A percentile compares a stretch with the other conserved stretches of the same genome.
These are phyloP conservation scores for Sclerodermus sp. DNA, from an alignment of 2,888 invertebrate species.

Conservation along the genomic window DNA sequence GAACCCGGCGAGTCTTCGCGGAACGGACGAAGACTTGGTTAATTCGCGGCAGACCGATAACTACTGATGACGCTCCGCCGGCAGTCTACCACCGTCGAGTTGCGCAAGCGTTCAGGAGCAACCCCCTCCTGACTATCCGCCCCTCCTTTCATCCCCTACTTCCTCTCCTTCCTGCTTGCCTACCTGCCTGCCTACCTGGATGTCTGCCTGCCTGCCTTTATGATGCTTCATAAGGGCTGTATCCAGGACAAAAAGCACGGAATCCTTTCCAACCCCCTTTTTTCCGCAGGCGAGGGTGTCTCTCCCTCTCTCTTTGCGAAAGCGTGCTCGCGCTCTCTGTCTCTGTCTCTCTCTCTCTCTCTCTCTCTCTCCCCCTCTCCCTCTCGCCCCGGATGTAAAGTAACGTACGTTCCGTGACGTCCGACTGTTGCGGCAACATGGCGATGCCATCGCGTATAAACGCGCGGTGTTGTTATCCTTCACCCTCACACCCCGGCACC, in stretches of 20 bases:
- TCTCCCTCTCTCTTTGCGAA: not conserved
- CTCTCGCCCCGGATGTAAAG: not conserved
- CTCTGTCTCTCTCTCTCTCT: not conserved
- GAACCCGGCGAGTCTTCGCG: no score
- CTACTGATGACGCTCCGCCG: constrained; percentile 38
- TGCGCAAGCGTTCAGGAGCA: constrained; percentile 30
- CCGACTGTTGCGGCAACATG: no score
- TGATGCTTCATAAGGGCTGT: constrained; percentile 27
- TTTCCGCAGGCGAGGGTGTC: not conserved
- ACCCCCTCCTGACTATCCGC: constrained; percentile 14
- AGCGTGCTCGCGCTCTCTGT: no score
- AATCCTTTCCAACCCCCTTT: not conserved
- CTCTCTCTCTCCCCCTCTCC: not conserved
- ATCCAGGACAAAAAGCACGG: constrained; percentile 23
- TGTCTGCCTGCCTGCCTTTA: constrained; percentile 20
- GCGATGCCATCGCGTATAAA: no score
- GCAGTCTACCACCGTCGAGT: constrained; percentile 27
- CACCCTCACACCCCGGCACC: no score
- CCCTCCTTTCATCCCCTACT: constrained; percentile 6
- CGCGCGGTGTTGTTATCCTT: no score
- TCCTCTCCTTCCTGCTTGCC: constrained; percentile 16
- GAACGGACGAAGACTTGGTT: constrained; percentile 2
- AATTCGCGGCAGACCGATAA: constrained; percentile 45
- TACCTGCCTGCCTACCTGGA: constrained; percentile 21
- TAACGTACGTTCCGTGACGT: no score